These are phyloP conservation scores for Sarcophilus harrisii DNA, from an alignment of 2,797 vertebrate genomes.

Conservation along the genomic window DNA sequence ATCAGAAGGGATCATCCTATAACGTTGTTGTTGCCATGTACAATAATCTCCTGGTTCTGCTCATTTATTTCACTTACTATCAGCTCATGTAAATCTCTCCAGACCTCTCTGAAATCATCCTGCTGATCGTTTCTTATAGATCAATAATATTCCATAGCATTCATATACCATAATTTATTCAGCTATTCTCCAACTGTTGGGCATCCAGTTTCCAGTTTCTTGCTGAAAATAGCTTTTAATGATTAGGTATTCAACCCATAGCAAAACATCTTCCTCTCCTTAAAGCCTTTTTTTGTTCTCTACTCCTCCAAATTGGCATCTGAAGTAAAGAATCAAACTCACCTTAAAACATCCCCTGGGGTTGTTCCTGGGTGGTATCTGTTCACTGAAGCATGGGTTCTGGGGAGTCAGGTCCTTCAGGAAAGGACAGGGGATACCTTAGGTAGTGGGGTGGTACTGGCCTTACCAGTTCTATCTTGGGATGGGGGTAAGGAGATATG, in stretches of 20 bases:
- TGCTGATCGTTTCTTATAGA: too few relatives aligned
- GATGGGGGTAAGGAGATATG: background rate
- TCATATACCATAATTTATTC: too few relatives aligned
- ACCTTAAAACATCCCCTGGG: background rate
- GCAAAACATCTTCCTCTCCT: background rate
- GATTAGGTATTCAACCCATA: background rate
- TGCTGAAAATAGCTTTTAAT: background rate
- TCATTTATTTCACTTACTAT: too few relatives aligned
- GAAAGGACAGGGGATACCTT: background rate
- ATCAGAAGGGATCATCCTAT: too few relatives aligned
- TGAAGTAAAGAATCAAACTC: background rate
- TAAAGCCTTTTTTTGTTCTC: background rate
- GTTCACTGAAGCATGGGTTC: background rate
- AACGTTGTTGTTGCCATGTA: too few relatives aligned
- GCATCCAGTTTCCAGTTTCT: too few relatives aligned
- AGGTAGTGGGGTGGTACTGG: background rate
- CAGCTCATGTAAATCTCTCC: too few relatives aligned
- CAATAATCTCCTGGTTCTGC: too few relatives aligned
- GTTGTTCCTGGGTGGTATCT: background rate
- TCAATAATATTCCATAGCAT: too few relatives aligned
- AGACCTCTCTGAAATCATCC: too few relatives aligned
- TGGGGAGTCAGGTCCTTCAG: background rate
- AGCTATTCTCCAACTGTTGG: too few relatives aligned
- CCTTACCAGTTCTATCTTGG: background rate
- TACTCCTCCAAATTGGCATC: background rate